Conservation (phyloP, 2,797 vertebrate species). For the Sebastes flavidus region DNA sequence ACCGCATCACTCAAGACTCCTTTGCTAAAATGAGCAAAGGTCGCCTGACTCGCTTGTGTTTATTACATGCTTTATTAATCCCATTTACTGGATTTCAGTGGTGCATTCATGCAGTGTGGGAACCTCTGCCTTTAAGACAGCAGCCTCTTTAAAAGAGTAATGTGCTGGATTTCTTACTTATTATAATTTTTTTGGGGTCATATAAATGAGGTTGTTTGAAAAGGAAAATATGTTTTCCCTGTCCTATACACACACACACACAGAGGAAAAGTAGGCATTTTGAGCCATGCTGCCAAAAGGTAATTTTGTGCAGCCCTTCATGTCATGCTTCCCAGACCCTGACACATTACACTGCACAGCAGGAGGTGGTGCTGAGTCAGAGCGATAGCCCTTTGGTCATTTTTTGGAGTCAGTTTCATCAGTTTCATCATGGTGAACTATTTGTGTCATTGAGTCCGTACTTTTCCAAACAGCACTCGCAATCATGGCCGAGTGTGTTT, state of each 20-base stretch:
- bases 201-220: neutral
- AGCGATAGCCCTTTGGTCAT: neutral
- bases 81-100: no score
- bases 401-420: neutral
- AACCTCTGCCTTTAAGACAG: neutral
- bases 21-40: neutral
- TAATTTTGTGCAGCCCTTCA: neutral
- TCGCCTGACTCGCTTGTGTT: neutral
- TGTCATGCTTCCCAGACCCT: neutral
- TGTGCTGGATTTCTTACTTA: neutral
- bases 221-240: neutral
- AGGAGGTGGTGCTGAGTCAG: conserved; percentile 19
- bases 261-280: neutral
- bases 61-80: neutral
- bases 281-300: neutral
- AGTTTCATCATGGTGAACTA: conserved; percentile 11
- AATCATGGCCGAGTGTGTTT: neutral
- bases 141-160: neutral
- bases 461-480: neutral
- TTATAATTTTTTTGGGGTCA: neutral
- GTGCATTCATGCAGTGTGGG: neutral
- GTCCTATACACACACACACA: neutral
- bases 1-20: neutral
- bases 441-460: neutral
- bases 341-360: conserved; percentile 5